Percentiles rank a stretch among this genome's conserved stretches.
phyloP scores from a whole-genome alignment of 1,140 invertebrate species.

The Ceratina calcarata region DNA sequence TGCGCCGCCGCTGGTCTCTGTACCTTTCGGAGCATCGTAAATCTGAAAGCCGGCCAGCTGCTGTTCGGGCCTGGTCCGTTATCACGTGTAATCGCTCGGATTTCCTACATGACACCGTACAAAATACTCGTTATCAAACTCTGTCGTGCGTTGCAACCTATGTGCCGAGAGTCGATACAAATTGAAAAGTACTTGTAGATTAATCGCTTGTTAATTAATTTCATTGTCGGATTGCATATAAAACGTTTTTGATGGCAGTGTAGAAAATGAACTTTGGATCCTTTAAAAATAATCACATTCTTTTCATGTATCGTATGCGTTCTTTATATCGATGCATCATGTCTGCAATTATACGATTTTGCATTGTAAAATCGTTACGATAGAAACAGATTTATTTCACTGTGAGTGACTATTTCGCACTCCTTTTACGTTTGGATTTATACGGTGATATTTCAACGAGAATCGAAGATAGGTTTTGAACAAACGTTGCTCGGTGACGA shows the following conservation, averaged over 20 bases:
- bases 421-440: not conserved
- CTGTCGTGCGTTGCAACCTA: not conserved
- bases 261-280: too few relatives aligned
- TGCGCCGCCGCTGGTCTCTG: conserved; percentile 15
- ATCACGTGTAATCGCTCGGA: not conserved
- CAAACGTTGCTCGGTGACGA: conserved; percentile 14
- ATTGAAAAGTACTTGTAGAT: too few relatives aligned
- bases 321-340: too few relatives aligned
- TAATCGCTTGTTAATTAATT: not conserved
- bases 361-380: too few relatives aligned
- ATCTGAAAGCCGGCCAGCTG: conserved; percentile 24
- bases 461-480: not conserved
- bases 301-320: too few relatives aligned
- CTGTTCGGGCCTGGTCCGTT: not conserved
- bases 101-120: not conserved
- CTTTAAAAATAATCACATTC: too few relatives aligned
- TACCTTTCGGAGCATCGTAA: conserved; percentile 49
- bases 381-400: not conserved
- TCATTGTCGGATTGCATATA: too few relatives aligned
- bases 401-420: not conserved
- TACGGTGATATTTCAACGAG: conserved; percentile 2
- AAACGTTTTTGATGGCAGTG: too few relatives aligned
- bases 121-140: not conserved
- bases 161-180: too few relatives aligned
- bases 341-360: not conserved